These are phyloP conservation scores for Delphinapterus leucas DNA, from an alignment of 2,113 vertebrate genomes.

Conservation along the genomic window DNA sequence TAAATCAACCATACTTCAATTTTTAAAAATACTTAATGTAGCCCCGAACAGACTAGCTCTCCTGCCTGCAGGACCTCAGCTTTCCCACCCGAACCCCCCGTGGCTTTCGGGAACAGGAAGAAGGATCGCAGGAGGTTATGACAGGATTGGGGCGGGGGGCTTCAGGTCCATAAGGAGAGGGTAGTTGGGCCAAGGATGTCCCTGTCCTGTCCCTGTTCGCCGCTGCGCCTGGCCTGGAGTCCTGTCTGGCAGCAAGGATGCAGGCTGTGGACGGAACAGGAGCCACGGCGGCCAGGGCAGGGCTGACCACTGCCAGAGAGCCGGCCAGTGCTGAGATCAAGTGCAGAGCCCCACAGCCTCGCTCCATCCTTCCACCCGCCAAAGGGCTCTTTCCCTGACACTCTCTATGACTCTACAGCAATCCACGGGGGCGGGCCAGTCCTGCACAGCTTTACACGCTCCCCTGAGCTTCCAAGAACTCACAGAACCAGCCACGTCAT, in stretches of 20 bases:
- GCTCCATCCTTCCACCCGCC: accelerated
- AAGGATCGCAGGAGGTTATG: not conserved
- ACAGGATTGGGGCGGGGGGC: not conserved
- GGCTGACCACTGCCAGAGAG: not conserved
- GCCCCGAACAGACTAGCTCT: not conserved
- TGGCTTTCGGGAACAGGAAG: not conserved
- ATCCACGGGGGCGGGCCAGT: not conserved
- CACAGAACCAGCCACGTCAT: not conserved
- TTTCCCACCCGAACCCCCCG: not conserved
- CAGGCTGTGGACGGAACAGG: not conserved
- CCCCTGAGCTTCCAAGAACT: not conserved
- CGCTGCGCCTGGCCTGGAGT: not conserved
- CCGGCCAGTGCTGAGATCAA: accelerated
- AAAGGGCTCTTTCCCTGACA: too few relatives aligned
- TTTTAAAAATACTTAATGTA: not conserved
- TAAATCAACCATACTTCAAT: not conserved
- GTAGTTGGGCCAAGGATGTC: not conserved
- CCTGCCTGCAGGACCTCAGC: not conserved
- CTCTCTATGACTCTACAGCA: not conserved
- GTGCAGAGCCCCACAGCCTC: not conserved
- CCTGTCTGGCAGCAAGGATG: not conserved
- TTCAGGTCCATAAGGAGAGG: not conserved
- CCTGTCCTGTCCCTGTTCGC: not conserved
- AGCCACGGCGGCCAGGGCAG: accelerated
- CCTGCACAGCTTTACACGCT: not conserved